These are phyloP conservation scores for Pantherophis vulpinus DNA, from an alignment of 2,797 vertebrate species.

Conservation along the genomic window DNA sequence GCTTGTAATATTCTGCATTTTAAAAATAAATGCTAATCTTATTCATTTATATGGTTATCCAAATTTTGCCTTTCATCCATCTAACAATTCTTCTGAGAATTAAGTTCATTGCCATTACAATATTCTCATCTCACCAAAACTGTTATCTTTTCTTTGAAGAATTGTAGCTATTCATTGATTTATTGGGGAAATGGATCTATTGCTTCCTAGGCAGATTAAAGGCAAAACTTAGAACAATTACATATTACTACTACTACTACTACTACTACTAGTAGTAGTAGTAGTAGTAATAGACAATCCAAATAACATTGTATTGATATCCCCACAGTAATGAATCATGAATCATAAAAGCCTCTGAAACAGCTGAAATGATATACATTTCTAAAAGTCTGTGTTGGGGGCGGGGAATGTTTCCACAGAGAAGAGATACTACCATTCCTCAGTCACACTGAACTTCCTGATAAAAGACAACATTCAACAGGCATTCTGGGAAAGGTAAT, in stretches of 20 bases:
- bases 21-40: not conserved
- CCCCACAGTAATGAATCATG: not conserved
- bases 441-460: not conserved
- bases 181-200: not conserved
- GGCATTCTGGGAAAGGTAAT: not conserved
- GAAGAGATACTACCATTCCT: not conserved
- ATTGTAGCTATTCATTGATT: not conserved
- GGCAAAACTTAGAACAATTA: not conserved
- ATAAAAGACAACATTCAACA: not conserved
- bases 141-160: not conserved
- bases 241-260: not conserved
- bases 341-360: not conserved
- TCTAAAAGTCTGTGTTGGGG: not conserved
- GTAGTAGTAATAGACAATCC: not conserved
- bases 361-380: not conserved
- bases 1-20: not conserved
- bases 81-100: not conserved
- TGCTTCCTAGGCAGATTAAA: not conserved
- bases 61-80: not conserved
- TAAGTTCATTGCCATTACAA: not conserved
- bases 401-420: too few species aligned
- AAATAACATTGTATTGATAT: not conserved
- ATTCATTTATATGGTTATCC: not conserved
- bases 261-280: too few species aligned
- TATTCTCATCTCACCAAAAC: not conserved